Evolutionary conservation across 2,113 vertebrate genomes (phyloP), one percentile per base, ranked within the genome.

Genomic region (Cercocebus atys): DNA sequence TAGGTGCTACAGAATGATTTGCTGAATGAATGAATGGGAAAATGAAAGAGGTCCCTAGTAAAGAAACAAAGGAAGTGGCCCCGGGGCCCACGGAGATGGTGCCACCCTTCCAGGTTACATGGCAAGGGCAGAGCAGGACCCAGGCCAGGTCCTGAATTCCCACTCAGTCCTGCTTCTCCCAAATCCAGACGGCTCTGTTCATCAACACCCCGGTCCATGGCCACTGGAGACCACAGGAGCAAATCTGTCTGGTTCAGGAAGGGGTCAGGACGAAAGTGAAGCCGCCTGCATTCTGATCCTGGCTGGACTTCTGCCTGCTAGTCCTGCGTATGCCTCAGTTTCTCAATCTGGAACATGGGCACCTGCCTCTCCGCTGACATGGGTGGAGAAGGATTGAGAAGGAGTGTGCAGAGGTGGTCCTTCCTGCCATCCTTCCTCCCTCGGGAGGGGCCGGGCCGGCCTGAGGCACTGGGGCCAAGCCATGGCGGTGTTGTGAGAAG

Each of bases 171-270:
- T 12, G 50, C 14, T 9, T 20, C 45, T 38, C 82, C 79, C 10
- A n/a, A 32, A 84, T 23, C 68, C 13, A 38, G 20, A 8, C 50
- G 82, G 82, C 22, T 80, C 68, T 17, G 40, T 10, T 43, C 61
- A 64, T 64, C 40, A 43, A 38, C 23, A 55, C 4, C 30, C 7
- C 11, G 35, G n/a, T 81, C 79, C 50, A 38, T 7, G 10, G 75
- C 52, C 8, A 0, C 40, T 38, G 0, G 22, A 50, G 40, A 35
- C 18, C 61, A 25, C 0, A 0, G 25, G 90, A n/a, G 50, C 14
- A 57, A 43, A 35, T 3, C 0, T 11, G 57, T 68, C 68, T 40
- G 27, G 68, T 17, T 38, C 75, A 43, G 40, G 61, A 76, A 73
- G 96, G 25, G 57, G 22, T n/a, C n/a, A 45, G 23, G 25, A 68